Evolutionary conservation across 2,113 vertebrate genomes (phyloP), one percentile per base, ranked within the genome.

Genomic region (Mixornis gularis): DNA sequence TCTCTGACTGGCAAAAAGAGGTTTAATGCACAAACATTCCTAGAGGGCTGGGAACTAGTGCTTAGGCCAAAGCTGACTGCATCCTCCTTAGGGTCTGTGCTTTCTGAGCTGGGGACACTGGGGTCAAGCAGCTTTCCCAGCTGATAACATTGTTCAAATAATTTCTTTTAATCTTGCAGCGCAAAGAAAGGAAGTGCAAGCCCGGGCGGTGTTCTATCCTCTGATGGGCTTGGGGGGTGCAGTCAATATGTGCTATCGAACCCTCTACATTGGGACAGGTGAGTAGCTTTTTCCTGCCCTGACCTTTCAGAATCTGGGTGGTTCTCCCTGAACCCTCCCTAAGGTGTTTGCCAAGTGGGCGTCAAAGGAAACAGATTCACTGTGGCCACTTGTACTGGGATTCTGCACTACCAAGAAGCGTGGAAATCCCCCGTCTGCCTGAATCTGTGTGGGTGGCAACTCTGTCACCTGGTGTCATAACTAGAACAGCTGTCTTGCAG

Each of bases 251-350:
- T 99, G 99, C 96, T 99, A 99, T 88, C 98, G 99, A 95, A 99
- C 99, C 65, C 98, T 99, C 95, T 99, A 99, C 98, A 99, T 99
- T 80, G 99, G 99, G 97, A 99, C 99, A 96, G 99, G 99, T 99
- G 94, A 97, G 97, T 92, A 17, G 44, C 16, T 32, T 63, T 83
- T 73, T 48, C 46, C 83, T 79, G 58, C 41, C 32, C 52, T 53
- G 48, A 22, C 79, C 70, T 62, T 68, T 59, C 30, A 38, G 58
- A 85, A 18, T 43, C 41, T 5, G 58, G 29, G n/a, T 76, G 49
- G 62, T 76, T 94, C 58, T 89, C 20, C 49, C 60, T 73, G 73
- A 36, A 32, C 68, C 43, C 71, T 38, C 36, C 56, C 51, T 5
- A 0, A 29, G 15, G 36, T 41, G 20, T 91, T 81, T 93, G 86